phyloP scores from a whole-genome alignment of 2,797 vertebrate species.

The Hapalemur alaotrensis region DNA sequence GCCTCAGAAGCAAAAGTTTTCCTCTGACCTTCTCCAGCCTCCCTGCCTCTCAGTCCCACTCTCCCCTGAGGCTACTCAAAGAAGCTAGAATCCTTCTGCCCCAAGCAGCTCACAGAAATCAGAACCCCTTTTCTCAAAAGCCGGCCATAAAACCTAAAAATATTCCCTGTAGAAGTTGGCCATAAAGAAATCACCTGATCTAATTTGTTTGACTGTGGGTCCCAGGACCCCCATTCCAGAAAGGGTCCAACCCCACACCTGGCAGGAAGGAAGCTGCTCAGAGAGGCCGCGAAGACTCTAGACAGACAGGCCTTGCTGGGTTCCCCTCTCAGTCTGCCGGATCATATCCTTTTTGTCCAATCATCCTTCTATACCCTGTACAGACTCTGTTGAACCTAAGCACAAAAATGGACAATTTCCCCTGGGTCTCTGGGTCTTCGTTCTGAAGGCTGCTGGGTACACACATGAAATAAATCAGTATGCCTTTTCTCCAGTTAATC shows the following conservation, averaged over 20 bases:
- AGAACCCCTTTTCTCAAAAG: neutral
- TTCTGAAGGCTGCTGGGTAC: neutral
- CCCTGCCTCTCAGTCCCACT: neutral
- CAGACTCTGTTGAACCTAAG: neutral
- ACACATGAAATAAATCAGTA: neutral
- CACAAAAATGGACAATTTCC: neutral
- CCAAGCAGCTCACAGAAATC: neutral
- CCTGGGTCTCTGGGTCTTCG: neutral
- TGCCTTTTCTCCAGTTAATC: neutral
- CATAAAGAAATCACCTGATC: neutral
- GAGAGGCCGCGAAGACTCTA: too few species aligned
- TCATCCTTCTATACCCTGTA: neutral
- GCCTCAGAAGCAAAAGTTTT: neutral
- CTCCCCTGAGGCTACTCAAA: neutral
- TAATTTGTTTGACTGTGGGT: neutral
- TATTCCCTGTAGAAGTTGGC: neutral
- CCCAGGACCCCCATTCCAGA: neutral
- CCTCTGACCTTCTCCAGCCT: neutral
- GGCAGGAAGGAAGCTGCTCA: neutral
- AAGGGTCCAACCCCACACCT: too few species aligned
- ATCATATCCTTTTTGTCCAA: neutral
- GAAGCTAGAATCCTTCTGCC: neutral
- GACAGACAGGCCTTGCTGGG: too few species aligned
- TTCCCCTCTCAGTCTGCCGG: neutral
- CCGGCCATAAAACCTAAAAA: neutral